Evolutionary conservation across 2,797 vertebrate species (phyloP), one percentile per base, ranked within the genome.

Genomic region (Apogon talboti): DNA sequence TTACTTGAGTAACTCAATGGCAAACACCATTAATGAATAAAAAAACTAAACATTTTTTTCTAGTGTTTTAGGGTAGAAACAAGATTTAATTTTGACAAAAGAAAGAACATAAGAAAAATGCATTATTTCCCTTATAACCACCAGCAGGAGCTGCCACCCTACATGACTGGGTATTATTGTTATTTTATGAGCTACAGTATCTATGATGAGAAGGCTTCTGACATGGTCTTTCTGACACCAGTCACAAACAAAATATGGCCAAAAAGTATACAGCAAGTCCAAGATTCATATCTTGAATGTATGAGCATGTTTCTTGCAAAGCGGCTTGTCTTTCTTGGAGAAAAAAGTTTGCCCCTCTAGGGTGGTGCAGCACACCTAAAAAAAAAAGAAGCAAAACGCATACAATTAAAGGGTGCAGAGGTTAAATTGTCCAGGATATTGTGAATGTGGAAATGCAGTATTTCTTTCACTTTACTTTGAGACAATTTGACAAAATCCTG

Each of bases 291-390:
- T 93, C 88, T 97, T 97, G 77, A 97, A 53, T 33, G 94, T 94
- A 83, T 98, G 93, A 61, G 96, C 96, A 0, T 99, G 98, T 83
- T 98, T 99, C 94, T 98, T 98, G 94, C 98, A 99, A 50, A 99
- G 92, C 8, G 96, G 96, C 84, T 99, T 99, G 87, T 98, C 96
- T 85, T 97, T 99, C 91, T 97, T 99, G 74, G 96, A 98, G 92
- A 96, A 99, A 92, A 99, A 99, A 7, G 94, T 92, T 79, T 98
- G 97, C 7, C 97, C 96, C 80, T 98, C 96, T 89, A 99, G 93
- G 84, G 94, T 93, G 65, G 94, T 95, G 86, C 90, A 96, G 82
- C 98, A 99, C 11, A 99, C 94, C 98, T 99, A n/a, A n/a, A n/a
- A 82, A 44, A 63, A 28, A 49, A 47, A 72, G 42, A 47, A 37